Evolutionary conservation across 1,140 invertebrate genomes (phyloP).

Genomic region (Psilanteris sp.): DNA sequence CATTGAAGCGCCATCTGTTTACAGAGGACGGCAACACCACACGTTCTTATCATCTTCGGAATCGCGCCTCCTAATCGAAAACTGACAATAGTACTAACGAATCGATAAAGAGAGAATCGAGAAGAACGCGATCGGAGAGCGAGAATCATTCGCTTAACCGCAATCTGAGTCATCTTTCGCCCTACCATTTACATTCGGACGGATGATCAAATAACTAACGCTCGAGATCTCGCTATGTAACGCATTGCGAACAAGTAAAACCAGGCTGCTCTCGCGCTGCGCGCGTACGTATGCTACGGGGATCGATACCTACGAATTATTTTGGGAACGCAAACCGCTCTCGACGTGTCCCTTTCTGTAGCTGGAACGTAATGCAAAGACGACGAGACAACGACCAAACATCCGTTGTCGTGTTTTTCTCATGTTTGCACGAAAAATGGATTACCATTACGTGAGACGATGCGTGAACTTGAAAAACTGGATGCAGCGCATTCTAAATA

Average conservation of each 20-base stretch:
- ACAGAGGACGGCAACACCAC: no score
- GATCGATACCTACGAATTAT: constrained; percentile 61
- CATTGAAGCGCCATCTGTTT: no score
- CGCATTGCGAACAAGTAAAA: constrained; percentile 40
- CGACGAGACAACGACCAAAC: constrained; percentile 29
- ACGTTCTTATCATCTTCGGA: no score
- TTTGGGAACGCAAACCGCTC: constrained; percentile 48
- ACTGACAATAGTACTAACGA: constrained; percentile 4
- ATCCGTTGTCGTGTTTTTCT: constrained; percentile 7
- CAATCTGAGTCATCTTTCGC: constrained; percentile 36
- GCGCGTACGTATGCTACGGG: constrained; percentile 36
- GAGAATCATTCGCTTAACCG: constrained; percentile 13
- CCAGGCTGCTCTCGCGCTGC: constrained; percentile 18
- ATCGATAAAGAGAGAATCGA: constrained; percentile 22
- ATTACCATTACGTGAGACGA: no score
- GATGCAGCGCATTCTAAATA: no score
- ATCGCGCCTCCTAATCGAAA: background rate
- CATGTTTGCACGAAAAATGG: constrained; percentile 8
- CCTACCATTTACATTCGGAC: constrained; percentile 15
- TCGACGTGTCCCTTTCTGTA: constrained; percentile 45
- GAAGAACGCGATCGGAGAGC: constrained; percentile 1
- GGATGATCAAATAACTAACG: constrained; percentile 45
- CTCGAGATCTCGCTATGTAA: constrained; percentile 41
- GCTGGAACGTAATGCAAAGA: constrained; percentile 42
- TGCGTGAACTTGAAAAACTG: no score